These are phyloP conservation scores for Trisateles emortualis DNA, from an alignment of 2,888 invertebrate species.

Conservation along the genomic window DNA sequence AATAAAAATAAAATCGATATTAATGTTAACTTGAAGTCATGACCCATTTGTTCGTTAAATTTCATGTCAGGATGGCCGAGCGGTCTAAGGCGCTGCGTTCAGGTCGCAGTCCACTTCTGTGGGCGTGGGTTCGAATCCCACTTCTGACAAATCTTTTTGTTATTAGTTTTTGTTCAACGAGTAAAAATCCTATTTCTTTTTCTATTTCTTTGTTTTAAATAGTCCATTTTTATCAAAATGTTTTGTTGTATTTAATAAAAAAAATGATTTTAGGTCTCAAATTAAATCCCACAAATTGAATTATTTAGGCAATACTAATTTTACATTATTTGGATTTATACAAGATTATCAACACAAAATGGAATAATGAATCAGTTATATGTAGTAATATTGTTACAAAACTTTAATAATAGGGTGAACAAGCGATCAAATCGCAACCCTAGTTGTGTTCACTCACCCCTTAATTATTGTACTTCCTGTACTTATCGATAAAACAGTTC, in stretches of 20 bases:
- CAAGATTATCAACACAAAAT: too few species aligned
- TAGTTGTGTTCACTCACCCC: slow-evolving; percentile 46
- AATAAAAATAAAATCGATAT: too few species aligned
- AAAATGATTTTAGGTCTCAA: too few species aligned
- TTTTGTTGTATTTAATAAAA: too few species aligned
- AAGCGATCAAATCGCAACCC: slow-evolving; percentile 28
- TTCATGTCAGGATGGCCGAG: slow-evolving; percentile 3
- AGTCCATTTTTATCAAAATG: too few species aligned
- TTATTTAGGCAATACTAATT: too few species aligned
- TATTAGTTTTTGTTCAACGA: not conserved
- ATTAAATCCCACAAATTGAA: too few species aligned
- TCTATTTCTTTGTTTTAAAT: too few species aligned
- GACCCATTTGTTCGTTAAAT: not conserved
- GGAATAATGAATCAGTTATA: too few species aligned
- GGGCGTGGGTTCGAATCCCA: slow-evolving; percentile 7
- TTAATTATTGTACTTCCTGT: slow-evolving; percentile 53
- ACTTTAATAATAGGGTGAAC: slow-evolving; percentile 4
- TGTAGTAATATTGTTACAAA: not conserved
- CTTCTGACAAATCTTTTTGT: slow-evolving; percentile 1
- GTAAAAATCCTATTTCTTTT: too few species aligned
- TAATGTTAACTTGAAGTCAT: slow-evolving; percentile 14
- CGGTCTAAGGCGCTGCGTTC: slow-evolving; percentile 7
- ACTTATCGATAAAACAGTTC: slow-evolving; percentile 55
- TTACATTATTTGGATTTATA: too few species aligned
- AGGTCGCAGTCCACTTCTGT: slow-evolving; percentile 7